Percentiles rank a stretch among this genome's conserved stretches.
Conservation (phyloP, 2,113 vertebrate genomes). For the Steatornis caripensis region DNA sequence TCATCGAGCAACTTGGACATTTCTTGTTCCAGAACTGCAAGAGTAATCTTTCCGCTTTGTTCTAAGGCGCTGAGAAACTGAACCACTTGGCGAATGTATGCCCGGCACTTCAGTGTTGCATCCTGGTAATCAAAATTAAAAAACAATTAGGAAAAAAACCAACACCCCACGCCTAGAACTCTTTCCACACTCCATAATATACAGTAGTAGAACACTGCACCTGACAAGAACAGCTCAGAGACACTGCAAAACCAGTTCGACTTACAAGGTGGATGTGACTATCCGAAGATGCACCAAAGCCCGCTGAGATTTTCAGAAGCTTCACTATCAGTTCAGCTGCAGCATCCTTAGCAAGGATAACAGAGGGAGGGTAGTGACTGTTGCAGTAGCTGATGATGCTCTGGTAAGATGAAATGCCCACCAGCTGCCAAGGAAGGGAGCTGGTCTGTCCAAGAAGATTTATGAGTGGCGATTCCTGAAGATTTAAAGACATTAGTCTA, state of each 20-base stretch:
- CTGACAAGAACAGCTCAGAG: background rate
- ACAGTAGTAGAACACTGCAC: background rate
- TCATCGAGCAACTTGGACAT: constrained; percentile 87
- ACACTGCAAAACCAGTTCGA: background rate
- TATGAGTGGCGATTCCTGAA: constrained; percentile 86
- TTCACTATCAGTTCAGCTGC: constrained; percentile 82
- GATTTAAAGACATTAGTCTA: background rate
- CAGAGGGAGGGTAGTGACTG: constrained; percentile 87
- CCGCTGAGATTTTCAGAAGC: constrained; percentile 85
- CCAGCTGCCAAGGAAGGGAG: constrained; percentile 90
- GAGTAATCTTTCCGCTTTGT: constrained; percentile 84
- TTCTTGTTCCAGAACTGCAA: constrained; percentile 83
- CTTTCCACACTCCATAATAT: background rate
- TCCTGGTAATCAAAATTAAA: constrained; percentile 68
- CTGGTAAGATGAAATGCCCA: constrained; percentile 87
- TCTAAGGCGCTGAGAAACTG: constrained; percentile 87
- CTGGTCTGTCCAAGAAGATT: constrained; percentile 88
- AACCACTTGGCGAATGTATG: constrained; percentile 78
- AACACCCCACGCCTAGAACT: background rate
- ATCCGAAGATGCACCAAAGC: constrained; percentile 77
- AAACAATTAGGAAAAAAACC: background rate
- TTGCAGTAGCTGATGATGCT: constrained; percentile 86
- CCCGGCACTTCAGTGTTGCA: constrained; percentile 79
- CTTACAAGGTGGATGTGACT: constrained; percentile 82
- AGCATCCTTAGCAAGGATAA: constrained; percentile 82